A percentile compares a stretch with the other conserved stretches of the same genome.
Conservation (phyloP, 1,140 invertebrate genomes). For the Ips nitidus region DNA sequence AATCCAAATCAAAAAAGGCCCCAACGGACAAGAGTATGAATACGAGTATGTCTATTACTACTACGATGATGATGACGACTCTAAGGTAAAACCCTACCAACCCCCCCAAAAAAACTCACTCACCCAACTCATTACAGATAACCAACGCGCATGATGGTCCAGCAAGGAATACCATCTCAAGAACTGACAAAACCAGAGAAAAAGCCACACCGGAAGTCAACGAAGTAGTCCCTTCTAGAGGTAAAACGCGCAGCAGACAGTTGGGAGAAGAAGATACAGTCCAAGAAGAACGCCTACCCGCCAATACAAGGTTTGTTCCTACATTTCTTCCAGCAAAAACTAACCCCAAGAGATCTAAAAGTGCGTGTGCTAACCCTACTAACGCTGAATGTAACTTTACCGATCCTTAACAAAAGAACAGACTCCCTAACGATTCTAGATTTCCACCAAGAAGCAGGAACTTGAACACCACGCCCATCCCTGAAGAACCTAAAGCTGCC, state of each 20-base stretch:
- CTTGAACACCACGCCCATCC: constrained; percentile 54
- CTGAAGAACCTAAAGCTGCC: constrained; percentile 51
- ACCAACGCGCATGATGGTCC: constrained; percentile 61
- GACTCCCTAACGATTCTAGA: constrained; percentile 26
- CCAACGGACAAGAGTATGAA: constrained; percentile 88
- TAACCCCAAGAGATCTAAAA: not conserved
- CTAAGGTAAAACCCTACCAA: constrained; percentile 36
- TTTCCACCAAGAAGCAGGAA: constrained; percentile 59
- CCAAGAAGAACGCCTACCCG: constrained; percentile 68
- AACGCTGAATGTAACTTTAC: constrained; percentile 3
- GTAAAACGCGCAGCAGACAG: constrained; percentile 59
- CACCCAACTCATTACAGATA: not conserved
- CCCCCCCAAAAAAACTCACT: constrained; percentile 3
- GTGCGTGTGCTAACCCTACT: not conserved
- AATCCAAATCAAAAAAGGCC: constrained; percentile 82
- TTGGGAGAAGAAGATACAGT: constrained; percentile 57
- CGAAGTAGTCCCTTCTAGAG: constrained; percentile 64
- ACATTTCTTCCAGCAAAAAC: constrained; percentile 7
- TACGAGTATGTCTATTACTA: constrained; percentile 92
- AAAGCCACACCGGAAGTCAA: constrained; percentile 60
- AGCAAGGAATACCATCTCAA: constrained; percentile 55
- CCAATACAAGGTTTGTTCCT: constrained; percentile 77
- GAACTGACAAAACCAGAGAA: constrained; percentile 66
- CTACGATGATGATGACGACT: constrained; percentile 74
- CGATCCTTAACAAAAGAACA: constrained; percentile 22